Conservation (phyloP, 64 coral and sea anemone genomes). For the Stylophora pistillata region DNA sequence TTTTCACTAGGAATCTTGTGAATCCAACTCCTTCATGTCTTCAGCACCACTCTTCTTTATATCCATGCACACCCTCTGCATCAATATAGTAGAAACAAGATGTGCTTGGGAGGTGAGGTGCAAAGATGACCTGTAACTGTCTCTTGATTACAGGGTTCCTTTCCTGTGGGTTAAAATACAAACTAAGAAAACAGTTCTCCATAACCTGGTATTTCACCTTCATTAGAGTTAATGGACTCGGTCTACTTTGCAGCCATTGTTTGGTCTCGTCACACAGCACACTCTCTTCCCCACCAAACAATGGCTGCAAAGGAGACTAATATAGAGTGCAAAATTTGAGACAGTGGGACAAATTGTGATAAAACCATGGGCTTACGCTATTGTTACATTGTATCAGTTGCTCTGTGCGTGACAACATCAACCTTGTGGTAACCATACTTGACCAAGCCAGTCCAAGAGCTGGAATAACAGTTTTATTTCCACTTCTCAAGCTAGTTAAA, state of each 20-base stretch:
- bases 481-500: not conserved
- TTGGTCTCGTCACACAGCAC: no score
- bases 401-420: conserved; percentile 81
- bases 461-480: conserved; percentile 54
- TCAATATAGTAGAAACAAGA: conserved; percentile 72
- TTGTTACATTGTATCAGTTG: conserved; percentile 23
- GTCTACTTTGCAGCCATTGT: no score
- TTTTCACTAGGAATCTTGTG: not conserved
- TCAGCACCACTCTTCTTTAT: conserved; percentile 1
- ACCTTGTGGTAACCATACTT: conserved; percentile 66
- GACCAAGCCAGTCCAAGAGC: conserved; percentile 92
- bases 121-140: conserved; percentile 66
- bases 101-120: conserved; percentile 77
- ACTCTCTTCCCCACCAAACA: no score
- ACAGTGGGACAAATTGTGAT: no score
- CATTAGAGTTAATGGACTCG: no score
- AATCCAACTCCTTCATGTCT: not conserved
- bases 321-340: no score
- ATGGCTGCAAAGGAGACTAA: no score
- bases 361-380: not conserved
- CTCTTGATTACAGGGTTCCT: conserved; percentile 58
- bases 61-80: conserved; percentile 62
- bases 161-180: conserved; percentile 34
- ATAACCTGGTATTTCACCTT: no score
- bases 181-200: not conserved